phyloP scores from a whole-genome alignment of 2,113 vertebrate genomes.

The Passer domesticus region DNA sequence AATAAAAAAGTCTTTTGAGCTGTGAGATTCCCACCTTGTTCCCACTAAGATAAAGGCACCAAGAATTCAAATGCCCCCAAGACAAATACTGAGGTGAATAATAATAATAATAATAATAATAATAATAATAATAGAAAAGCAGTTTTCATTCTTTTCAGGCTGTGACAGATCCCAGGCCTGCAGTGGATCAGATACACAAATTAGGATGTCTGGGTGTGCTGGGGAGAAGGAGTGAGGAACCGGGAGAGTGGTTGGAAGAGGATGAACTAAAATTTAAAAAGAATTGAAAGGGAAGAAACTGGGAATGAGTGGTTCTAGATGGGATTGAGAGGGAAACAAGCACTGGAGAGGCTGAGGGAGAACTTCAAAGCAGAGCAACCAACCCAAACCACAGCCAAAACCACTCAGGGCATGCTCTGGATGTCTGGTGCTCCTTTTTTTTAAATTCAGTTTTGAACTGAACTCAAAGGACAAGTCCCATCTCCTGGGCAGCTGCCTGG shows the following conservation, averaged over 20 bases:
- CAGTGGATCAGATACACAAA: accelerated
- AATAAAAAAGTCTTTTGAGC: neutral
- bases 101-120: no score
- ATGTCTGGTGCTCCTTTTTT: neutral
- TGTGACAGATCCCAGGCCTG: neutral
- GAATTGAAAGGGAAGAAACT: accelerated
- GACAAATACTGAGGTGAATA: neutral
- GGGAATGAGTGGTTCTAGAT: neutral
- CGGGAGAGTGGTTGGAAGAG: neutral
- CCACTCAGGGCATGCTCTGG: neutral
- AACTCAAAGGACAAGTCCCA: no score
- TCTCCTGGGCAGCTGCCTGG: neutral
- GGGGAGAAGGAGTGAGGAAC: neutral
- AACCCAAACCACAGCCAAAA: neutral
- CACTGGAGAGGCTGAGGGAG: neutral
- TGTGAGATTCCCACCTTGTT: neutral
- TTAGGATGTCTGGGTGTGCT: neutral
- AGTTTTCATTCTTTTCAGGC: neutral
- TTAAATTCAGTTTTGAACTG: neutral
- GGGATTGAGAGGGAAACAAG: neutral
- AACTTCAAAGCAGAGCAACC: neutral
- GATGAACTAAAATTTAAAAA: neutral
- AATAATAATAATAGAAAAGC: neutral
- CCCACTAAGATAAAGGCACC: neutral
- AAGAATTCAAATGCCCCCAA: neutral